These are phyloP conservation scores for Sander vitreus DNA, from an alignment of 2,113 vertebrate species.

Conservation along the genomic window DNA sequence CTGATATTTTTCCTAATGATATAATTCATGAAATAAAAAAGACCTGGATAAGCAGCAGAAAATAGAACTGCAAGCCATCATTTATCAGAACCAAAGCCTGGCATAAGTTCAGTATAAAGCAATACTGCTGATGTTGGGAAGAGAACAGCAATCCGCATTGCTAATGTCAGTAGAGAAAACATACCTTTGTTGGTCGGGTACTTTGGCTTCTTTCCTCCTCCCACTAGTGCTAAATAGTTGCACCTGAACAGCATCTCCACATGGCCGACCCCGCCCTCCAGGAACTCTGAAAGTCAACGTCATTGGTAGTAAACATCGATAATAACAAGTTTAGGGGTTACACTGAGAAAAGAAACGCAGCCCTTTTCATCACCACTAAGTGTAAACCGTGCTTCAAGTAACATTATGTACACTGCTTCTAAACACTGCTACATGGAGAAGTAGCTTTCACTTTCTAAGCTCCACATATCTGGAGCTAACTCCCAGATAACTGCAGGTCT, in stretches of 20 bases:
- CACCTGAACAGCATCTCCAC: conserved; percentile 99
- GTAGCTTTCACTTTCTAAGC: no score
- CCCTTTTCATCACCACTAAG: not conserved
- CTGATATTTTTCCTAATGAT: no score
- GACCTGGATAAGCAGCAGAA: not conserved
- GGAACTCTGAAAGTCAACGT: conserved; percentile 88
- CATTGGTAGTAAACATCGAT: not conserved
- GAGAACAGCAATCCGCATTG: not conserved
- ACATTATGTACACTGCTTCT: not conserved
- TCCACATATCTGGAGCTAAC: no score
- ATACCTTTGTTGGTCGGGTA: conserved; percentile 99
- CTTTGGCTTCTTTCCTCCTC: conserved; percentile 98
- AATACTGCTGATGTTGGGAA: not conserved
- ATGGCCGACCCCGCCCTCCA: conserved; percentile 96
- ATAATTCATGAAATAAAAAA: no score
- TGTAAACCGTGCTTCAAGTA: not conserved
- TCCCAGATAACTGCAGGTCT: no score
- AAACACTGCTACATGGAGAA: not conserved
- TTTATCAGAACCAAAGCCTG: not conserved
- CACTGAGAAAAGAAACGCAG: not conserved
- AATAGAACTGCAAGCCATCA: not conserved
- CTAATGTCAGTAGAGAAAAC: not conserved
- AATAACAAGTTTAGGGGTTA: not conserved
- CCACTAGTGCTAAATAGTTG: conserved; percentile 97
- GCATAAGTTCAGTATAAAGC: not conserved